Conservation (phyloP, 2,113 vertebrate species). For the Pelusios castaneus region DNA sequence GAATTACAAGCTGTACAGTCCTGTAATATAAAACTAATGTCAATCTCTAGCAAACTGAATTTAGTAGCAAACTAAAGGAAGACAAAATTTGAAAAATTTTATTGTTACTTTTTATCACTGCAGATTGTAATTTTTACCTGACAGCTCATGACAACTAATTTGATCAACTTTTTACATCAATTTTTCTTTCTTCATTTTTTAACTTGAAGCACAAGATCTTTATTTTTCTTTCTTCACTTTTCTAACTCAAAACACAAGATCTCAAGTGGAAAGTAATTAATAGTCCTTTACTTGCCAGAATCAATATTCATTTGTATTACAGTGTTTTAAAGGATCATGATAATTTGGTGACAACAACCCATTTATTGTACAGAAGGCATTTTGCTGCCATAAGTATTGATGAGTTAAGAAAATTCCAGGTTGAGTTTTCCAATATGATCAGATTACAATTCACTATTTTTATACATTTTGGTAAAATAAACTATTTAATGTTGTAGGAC, state of each 20-base stretch:
- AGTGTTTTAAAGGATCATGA: not conserved
- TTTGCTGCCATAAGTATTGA: not conserved
- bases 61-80: not conserved
- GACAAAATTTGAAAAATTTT: not conserved
- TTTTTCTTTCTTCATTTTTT: not conserved
- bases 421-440: not conserved
- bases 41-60: not conserved
- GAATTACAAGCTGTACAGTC: not conserved
- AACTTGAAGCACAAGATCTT: not conserved
- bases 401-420: not conserved
- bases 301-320: not conserved
- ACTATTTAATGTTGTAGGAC: not conserved
- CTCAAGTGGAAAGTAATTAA: not conserved
- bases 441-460: not conserved
- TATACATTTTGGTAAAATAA: not conserved
- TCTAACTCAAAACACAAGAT: not conserved
- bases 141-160: accelerated
- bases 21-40: not conserved
- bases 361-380: not conserved
- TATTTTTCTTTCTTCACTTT: not conserved
- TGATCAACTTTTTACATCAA: not conserved
- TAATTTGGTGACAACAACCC: not conserved
- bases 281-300: not conserved
- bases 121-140: not conserved
- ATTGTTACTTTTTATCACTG: not conserved